Evolutionary conservation across 2,888 invertebrate genomes (phyloP), one percentile per base, ranked within the genome.

Genomic region (Hirtodrosophila duncani): DNA sequence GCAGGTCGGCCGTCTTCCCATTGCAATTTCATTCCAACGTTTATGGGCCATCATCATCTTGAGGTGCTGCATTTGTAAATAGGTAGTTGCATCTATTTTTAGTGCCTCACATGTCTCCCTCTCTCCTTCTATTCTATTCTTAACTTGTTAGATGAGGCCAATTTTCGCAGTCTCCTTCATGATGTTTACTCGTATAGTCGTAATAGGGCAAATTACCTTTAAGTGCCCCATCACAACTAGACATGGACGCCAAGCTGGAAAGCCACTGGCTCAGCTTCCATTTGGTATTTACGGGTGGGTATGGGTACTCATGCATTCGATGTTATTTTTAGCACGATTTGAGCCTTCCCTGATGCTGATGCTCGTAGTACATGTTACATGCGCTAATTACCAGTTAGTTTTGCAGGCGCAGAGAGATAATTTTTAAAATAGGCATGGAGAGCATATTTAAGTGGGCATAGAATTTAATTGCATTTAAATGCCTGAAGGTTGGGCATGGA

Each of bases 251-350:
- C n/a, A n/a, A n/a, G n/a, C n/a, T n/a, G n/a, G n/a, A n/a, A n/a
- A n/a, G 39, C 30, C 42, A 37, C 16, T 9, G 43, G 27, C 14
- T 31, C n/a, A n/a, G 36, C 42, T 10, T 13, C 16, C 48, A 55
- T 64, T 56, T 68, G 62, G 64, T 46, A 67, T 69, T 60, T 64
- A 60, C n/a, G n/a, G n/a, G n/a, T n/a, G n/a, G n/a, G n/a, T n/a
- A n/a, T n/a, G n/a, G n/a, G n/a, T n/a, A n/a, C n/a, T 63, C 74
- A 63, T 81, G 74, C 75, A 60, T 62, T 78, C 66, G 53, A 52
- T 56, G 71, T 74, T 77, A 77, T 77, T 77, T 77, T 70, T 77
- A 77, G 81, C 74, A 80, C 78, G 78, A 80, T 72, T 75, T 59
- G n/a, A n/a, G n/a, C n/a, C n/a, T n/a, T n/a, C n/a, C n/a, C n/a